These are phyloP conservation scores for Onychomys leucogaster DNA, from an alignment of 2,797 vertebrate species.

Conservation along the genomic window DNA sequence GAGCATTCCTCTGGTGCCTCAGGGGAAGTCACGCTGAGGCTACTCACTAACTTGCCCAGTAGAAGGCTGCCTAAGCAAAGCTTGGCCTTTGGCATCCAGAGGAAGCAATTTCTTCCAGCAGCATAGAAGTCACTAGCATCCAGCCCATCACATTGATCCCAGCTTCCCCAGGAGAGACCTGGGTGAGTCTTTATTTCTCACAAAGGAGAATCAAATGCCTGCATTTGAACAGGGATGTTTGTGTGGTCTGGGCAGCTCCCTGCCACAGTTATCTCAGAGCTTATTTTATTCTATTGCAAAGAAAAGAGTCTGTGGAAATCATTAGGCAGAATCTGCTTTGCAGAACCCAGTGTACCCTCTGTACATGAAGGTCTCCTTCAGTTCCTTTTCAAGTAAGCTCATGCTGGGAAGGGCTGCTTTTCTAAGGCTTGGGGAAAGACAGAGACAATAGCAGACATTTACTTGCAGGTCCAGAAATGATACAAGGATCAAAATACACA, in stretches of 20 bases:
- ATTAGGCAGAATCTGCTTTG: conserved; percentile 21
- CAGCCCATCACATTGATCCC: not conserved
- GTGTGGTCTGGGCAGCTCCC: not conserved
- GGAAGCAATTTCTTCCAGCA: conserved; percentile 21
- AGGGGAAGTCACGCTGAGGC: not conserved
- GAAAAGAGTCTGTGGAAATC: conserved; percentile 71
- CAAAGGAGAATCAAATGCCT: conserved; percentile 26
- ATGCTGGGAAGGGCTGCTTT: conserved; percentile 34
- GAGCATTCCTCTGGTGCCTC: not conserved
- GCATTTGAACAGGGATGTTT: conserved; percentile 26
- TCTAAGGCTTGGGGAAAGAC: conserved; percentile 13
- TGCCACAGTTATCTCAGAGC: conserved; percentile 26
- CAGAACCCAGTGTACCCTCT: not conserved
- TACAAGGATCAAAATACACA: conserved; percentile 46
- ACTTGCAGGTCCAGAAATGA: not conserved
- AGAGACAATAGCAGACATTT: conserved; percentile 12
- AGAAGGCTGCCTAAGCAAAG: not conserved
- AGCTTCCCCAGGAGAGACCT: not conserved
- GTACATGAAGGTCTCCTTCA: not conserved
- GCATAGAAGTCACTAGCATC: not conserved
- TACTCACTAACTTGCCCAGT: not conserved
- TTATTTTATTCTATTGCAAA: conserved; percentile 49
- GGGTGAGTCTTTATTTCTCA: conserved; percentile 49
- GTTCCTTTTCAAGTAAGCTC: conserved; percentile 59
- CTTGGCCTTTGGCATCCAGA: not conserved